These are phyloP conservation scores for Bergia sp. DNA, from an alignment of 92 coral and sea anemone genomes.

Conservation along the genomic window DNA sequence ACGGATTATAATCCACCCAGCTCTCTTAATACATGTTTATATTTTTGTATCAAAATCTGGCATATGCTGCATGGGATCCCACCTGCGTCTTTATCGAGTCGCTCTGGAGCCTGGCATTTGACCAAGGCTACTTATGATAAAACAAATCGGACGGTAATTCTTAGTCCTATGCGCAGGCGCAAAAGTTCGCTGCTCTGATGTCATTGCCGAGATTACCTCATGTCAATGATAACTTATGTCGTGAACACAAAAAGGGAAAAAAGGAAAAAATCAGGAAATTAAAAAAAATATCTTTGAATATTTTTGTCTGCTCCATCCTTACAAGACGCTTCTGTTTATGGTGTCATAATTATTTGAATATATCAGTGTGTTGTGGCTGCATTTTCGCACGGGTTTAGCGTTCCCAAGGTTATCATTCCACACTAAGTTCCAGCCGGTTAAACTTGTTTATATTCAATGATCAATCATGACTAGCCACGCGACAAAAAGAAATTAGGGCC, in stretches of 20 bases:
- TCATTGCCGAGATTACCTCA: neutral
- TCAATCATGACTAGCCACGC: neutral
- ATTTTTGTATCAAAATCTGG: neutral
- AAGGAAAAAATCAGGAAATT: no score
- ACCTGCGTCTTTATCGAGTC: no score
- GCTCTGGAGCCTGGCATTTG: no score
- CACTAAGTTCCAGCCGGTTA: neutral
- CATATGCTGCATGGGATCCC: neutral
- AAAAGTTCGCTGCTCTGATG: neutral
- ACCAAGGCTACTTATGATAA: no score
- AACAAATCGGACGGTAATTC: no score
- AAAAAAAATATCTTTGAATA: neutral
- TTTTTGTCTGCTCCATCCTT: neutral
- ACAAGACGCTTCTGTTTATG: no score
- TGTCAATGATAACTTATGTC: neutral
- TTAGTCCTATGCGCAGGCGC: neutral
- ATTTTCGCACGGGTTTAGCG: neutral
- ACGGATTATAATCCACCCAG: neutral
- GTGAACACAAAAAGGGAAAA: no score
- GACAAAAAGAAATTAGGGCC: neutral
- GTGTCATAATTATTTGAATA: neutral
- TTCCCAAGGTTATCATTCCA: neutral
- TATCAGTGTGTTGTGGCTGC: neutral
- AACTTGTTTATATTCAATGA: slow-evolving; percentile 6
- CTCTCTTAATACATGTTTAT: neutral